These are phyloP conservation scores for Hippolais icterina DNA, from an alignment of 2,113 vertebrate species.

Conservation along the genomic window DNA sequence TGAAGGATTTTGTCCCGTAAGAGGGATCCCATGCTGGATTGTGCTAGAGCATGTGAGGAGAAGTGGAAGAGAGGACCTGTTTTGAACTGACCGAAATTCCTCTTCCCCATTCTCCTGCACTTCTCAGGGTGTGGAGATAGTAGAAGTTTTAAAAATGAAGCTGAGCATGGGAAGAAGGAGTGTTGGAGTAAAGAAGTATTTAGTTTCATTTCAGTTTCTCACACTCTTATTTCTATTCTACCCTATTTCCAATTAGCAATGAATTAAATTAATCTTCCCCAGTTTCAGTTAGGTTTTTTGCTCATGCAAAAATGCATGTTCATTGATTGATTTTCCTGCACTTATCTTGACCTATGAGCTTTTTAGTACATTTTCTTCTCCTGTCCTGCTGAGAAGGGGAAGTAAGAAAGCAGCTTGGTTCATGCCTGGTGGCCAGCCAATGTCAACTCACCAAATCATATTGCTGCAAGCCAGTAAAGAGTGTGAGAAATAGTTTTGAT, in stretches of 20 bases:
- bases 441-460: neutral
- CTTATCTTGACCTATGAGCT: neutral
- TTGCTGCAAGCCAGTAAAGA: neutral
- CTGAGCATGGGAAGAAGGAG: neutral
- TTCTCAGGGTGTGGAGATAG: neutral
- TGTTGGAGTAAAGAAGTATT: neutral
- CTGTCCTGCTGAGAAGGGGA: neutral
- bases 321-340: neutral
- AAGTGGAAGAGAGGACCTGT: neutral
- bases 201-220: neutral
- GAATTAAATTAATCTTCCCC: neutral
- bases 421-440: fast-evolving
- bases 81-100: neutral
- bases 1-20: neutral
- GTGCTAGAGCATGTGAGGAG: neutral
- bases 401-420: neutral
- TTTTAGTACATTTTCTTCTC: neutral
- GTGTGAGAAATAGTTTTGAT: neutral
- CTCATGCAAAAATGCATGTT: no score
- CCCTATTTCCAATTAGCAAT: neutral
- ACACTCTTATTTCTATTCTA: neutral
- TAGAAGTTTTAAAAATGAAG: neutral
- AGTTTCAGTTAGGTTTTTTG: neutral
- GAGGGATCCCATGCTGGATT: fast-evolving
- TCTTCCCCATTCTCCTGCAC: neutral